A percentile compares a stretch with the other conserved stretches of the same genome.
These are phyloP conservation scores for Drosophila helvetica DNA, from an alignment of 2,888 invertebrate species.

Conservation along the genomic window DNA sequence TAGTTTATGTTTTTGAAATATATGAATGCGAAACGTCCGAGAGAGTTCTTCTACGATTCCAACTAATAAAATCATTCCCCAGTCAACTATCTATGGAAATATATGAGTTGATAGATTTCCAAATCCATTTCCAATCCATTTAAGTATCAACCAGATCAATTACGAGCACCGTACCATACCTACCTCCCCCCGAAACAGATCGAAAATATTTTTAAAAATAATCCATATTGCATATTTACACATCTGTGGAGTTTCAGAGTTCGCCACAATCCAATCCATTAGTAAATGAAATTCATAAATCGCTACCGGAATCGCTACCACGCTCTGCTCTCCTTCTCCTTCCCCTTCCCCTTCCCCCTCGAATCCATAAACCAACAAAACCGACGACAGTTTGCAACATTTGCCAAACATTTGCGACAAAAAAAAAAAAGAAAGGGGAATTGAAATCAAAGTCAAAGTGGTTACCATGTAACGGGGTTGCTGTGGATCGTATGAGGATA, in stretches of 20 bases:
- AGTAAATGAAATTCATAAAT: slow-evolving; percentile 80
- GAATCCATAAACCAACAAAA: slow-evolving; percentile 21
- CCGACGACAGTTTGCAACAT: slow-evolving; percentile 63
- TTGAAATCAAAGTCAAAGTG: slow-evolving; percentile 67
- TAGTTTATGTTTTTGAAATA: too few species aligned
- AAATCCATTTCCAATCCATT: slow-evolving; percentile 30
- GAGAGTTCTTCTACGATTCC: neutral
- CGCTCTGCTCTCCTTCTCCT: neutral
- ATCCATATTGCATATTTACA: slow-evolving; percentile 59
- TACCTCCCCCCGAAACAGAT: neutral
- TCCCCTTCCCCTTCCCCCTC: slow-evolving; percentile 17
- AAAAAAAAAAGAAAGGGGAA: slow-evolving; percentile 44
- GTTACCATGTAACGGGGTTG: slow-evolving; percentile 62
- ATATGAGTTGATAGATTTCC: neutral
- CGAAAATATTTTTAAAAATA: slow-evolving; percentile 46
- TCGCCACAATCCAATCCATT: slow-evolving; percentile 76
- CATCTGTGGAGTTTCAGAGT: slow-evolving; percentile 65
- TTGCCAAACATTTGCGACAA: slow-evolving; percentile 52
- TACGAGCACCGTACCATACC: neutral
- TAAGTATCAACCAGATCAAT: slow-evolving; percentile 11
- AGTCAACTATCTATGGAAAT: neutral
- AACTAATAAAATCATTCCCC: neutral
- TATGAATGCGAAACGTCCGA: too few species aligned
- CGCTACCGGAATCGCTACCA: slow-evolving; percentile 3
- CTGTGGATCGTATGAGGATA: slow-evolving; percentile 24